Evolutionary conservation across 2,888 invertebrate genomes (phyloP).

Genomic region (Hypercompe scribonia): DNA sequence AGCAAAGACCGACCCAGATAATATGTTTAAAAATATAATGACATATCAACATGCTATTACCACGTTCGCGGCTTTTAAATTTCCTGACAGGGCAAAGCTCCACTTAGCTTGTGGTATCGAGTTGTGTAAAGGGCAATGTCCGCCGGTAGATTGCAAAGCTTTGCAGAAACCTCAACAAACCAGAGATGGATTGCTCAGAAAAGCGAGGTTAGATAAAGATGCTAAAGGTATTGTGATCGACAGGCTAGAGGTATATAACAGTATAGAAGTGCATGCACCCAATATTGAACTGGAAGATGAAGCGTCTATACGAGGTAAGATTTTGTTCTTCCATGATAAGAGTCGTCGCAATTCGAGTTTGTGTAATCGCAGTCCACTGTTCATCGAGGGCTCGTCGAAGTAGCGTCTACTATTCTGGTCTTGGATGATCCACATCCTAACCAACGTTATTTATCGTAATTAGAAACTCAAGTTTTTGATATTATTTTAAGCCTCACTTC

Average conservation of each 20-base stretch:
- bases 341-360: too few species aligned
- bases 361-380: too few species aligned
- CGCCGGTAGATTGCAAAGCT: slow-evolving; percentile 85
- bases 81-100: slow-evolving; percentile 92
- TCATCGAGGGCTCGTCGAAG: too few species aligned
- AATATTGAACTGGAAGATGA: slow-evolving; percentile 91
- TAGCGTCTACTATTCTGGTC: too few species aligned
- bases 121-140: slow-evolving; percentile 91
- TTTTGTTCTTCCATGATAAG: background rate
- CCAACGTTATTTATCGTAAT: too few species aligned
- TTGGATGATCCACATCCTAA: too few species aligned
- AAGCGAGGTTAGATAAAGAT: slow-evolving; percentile 82
- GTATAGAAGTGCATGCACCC: slow-evolving; percentile 92
- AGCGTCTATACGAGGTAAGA: slow-evolving; percentile 81
- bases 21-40: slow-evolving; percentile 81
- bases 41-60: slow-evolving; percentile 85
- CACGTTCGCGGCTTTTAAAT: slow-evolving; percentile 93
- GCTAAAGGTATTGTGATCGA: slow-evolving; percentile 88
- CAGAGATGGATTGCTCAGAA: slow-evolving; percentile 78
- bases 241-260: slow-evolving; percentile 91
- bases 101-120: slow-evolving; percentile 92
- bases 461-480: too few species aligned
- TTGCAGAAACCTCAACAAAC: slow-evolving; percentile 79
- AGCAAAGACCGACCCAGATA: slow-evolving; percentile 72
- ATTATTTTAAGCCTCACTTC: too few species aligned